Percentiles rank a stretch among this genome's conserved stretches.
These are phyloP conservation scores for Hylomyscus alleni DNA, from an alignment of 2,797 vertebrate species.

Conservation along the genomic window DNA sequence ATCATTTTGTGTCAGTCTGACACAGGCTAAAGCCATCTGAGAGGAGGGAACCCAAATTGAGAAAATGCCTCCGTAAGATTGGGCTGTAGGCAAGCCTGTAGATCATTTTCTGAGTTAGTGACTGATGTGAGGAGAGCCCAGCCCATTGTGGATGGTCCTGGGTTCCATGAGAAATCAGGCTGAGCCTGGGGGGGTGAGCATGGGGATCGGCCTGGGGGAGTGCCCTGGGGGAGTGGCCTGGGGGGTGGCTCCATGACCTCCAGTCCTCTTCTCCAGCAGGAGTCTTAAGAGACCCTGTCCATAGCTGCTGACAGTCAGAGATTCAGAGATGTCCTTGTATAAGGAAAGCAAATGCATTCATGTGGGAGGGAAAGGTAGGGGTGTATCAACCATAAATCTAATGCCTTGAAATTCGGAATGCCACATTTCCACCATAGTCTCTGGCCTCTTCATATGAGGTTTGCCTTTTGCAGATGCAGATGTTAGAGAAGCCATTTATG, in stretches of 20 bases:
- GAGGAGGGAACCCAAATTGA: no score
- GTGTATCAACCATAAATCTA: background rate
- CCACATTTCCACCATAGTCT: background rate
- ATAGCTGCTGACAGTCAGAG: background rate
- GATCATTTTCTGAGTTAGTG: background rate
- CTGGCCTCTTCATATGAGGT: slow-evolving; percentile 7
- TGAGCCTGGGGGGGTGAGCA: no score
- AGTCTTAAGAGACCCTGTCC: background rate
- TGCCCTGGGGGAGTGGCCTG: background rate
- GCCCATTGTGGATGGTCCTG: background rate
- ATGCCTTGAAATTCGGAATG: background rate
- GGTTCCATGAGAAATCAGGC: background rate
- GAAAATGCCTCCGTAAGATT: background rate
- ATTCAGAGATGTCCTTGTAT: background rate
- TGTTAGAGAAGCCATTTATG: background rate
- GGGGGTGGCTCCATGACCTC: background rate
- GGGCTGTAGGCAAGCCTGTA: background rate
- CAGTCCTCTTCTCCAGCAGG: background rate
- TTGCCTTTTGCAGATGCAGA: background rate
- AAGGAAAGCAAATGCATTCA: background rate
- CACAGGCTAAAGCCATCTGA: background rate
- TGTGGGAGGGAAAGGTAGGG: background rate
- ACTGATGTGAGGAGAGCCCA: background rate
- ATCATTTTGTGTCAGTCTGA: background rate
- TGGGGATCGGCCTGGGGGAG: no score